Percentiles rank a stretch among this genome's conserved stretches.
Conservation (phyloP, 2,113 vertebrate species). For the Plotosus lineatus region DNA sequence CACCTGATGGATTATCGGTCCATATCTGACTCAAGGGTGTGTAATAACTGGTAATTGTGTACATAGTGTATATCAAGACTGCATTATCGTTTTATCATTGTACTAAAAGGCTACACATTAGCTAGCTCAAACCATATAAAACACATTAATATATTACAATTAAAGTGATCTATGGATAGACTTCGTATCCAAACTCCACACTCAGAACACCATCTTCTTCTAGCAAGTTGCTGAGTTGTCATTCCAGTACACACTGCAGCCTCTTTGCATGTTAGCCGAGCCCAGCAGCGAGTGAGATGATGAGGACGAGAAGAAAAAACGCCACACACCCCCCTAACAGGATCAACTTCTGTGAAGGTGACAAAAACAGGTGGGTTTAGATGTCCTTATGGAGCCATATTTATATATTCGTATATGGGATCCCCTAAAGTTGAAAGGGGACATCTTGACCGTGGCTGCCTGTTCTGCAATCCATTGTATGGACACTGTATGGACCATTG, state of each 20-base stretch:
- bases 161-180: background rate
- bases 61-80: background rate
- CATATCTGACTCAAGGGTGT: too few relatives aligned
- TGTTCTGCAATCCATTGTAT: background rate
- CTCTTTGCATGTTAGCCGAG: slow-evolving; percentile 60
- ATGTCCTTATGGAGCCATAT: background rate
- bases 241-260: background rate
- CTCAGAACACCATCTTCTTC: background rate
- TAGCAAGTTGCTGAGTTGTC: background rate
- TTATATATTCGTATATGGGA: background rate
- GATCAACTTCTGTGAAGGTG: slow-evolving; percentile 69
- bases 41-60: too few relatives aligned
- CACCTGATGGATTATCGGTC: too few relatives aligned
- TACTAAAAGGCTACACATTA: background rate
- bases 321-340: slow-evolving; percentile 69
- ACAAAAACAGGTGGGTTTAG: slow-evolving; percentile 2
- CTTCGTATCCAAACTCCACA: background rate
- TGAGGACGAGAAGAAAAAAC: slow-evolving; percentile 62
- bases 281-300: slow-evolving; percentile 66
- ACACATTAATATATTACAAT: background rate
- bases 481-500: too few relatives aligned
- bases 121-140: background rate
- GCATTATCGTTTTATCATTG: background rate
- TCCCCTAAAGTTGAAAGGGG: background rate
- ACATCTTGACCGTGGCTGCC: background rate